phyloP scores from a whole-genome alignment of 2,888 invertebrate genomes.

The Cepaea hortensis region DNA sequence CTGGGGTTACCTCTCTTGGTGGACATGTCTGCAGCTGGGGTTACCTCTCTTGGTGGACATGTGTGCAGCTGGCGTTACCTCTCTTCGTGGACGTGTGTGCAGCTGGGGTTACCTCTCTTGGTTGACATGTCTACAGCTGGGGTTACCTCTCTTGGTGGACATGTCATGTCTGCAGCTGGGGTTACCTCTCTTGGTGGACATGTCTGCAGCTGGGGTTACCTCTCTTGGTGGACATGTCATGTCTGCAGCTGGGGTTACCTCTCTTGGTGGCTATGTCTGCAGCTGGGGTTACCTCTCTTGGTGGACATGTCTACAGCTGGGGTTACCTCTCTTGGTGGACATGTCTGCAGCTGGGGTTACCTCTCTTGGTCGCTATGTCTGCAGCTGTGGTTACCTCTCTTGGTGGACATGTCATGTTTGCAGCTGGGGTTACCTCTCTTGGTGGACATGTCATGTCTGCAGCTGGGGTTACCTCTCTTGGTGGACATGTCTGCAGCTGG shows the following conservation, averaged over 20 bases:
- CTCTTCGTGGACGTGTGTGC: conserved; percentile 70
- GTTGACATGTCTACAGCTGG: conserved; percentile 68
- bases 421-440: conserved; percentile 66
- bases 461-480: conserved; percentile 67
- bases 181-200: conserved; percentile 71
- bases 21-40: conserved; percentile 67
- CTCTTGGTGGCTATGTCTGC: conserved; percentile 69
- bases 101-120: conserved; percentile 67
- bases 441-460: conserved; percentile 70
- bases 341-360: conserved; percentile 64
- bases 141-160: conserved; percentile 72
- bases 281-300: conserved; percentile 67
- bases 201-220: conserved; percentile 65
- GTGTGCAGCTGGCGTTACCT: conserved; percentile 65
- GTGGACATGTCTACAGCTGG: conserved; percentile 68
- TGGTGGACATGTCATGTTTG: conserved; percentile 71
- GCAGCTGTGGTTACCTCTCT: conserved; percentile 64
- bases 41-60: conserved; percentile 71
- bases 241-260: conserved; percentile 65
- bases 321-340: conserved; percentile 72
- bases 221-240: conserved; percentile 70
- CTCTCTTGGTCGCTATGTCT: conserved; percentile 70
- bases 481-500: conserved; percentile 68
- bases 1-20: conserved; percentile 70
- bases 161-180: conserved; percentile 64